Evolutionary conservation across 2,888 invertebrate genomes (phyloP).

Genomic region (Nomada hirtipes): DNA sequence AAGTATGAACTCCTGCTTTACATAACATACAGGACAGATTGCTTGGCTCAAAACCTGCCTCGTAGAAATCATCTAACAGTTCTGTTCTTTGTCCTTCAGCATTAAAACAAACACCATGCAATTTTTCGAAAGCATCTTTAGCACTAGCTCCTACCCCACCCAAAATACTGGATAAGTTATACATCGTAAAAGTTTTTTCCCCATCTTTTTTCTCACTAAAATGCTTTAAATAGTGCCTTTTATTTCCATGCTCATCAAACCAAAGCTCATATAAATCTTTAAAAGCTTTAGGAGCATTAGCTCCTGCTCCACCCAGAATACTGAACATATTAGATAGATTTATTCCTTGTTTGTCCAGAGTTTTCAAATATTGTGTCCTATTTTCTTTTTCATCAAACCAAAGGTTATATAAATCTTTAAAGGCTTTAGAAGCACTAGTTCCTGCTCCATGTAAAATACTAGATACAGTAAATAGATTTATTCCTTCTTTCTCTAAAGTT

Average conservation of each 20-base stretch:
- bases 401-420: constrained; percentile 68
- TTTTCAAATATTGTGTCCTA: constrained; percentile 44
- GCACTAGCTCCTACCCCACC: constrained; percentile 57
- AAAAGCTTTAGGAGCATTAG: constrained; percentile 64
- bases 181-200: constrained; percentile 51
- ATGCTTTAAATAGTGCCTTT: background rate
- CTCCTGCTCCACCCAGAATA: constrained; percentile 65
- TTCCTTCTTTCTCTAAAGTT: background rate
- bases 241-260: background rate
- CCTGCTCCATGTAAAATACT: constrained; percentile 66
- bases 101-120: constrained; percentile 35
- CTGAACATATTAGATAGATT: constrained; percentile 64
- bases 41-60: constrained; percentile 47
- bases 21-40: constrained; percentile 60
- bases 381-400: constrained; percentile 67
- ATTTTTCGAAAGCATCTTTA: constrained; percentile 52
- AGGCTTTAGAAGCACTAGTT: constrained; percentile 67
- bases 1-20: constrained; percentile 60
- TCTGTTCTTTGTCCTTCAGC: constrained; percentile 71
- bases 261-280: constrained; percentile 21
- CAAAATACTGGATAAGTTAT: constrained; percentile 58
- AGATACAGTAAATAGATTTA: constrained; percentile 65
- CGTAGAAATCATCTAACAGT: constrained; percentile 70
- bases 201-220: background rate
- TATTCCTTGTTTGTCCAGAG: constrained; percentile 37